Evolutionary conservation across 1,140 invertebrate species (phyloP).

Genomic region (Anthonomus grandis): DNA sequence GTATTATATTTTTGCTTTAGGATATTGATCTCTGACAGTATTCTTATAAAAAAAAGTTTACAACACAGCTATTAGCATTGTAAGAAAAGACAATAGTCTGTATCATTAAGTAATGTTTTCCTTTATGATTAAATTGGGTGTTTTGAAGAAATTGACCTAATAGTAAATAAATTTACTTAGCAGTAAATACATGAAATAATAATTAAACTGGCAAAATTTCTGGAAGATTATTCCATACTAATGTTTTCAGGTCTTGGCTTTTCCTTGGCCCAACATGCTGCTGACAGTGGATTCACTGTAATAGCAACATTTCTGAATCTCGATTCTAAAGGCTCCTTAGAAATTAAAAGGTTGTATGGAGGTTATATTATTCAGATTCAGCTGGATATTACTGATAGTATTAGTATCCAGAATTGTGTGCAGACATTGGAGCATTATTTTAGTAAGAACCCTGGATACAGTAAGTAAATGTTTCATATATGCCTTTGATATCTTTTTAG

Average conservation of each 20-base stretch:
- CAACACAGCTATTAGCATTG: no score
- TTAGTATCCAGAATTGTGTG: slow-evolving; percentile 55
- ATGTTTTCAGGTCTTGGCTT: slow-evolving; percentile 61
- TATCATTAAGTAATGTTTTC: no score
- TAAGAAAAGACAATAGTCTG: no score
- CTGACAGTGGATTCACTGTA: slow-evolving; percentile 59
- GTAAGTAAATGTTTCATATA: slow-evolving; percentile 48
- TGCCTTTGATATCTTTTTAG: background rate
- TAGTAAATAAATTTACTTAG: no score
- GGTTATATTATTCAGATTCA: slow-evolving; percentile 50
- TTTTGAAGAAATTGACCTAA: no score
- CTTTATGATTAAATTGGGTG: no score
- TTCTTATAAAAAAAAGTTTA: no score
- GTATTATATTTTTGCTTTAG: no score
- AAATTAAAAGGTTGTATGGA: slow-evolving; percentile 44
- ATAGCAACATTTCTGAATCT: slow-evolving; percentile 66
- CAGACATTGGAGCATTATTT: slow-evolving; percentile 36
- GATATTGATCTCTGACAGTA: no score
- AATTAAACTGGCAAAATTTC: no score
- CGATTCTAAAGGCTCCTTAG: slow-evolving; percentile 46
- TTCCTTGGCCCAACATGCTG: slow-evolving; percentile 62
- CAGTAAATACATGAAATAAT: no score
- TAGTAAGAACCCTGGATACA: slow-evolving; percentile 48
- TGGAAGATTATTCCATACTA: no score
- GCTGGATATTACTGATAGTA: slow-evolving; percentile 65